These are phyloP conservation scores for Oscheius sp. DNA, from an alignment of 2,888 invertebrate genomes.

Conservation along the genomic window DNA sequence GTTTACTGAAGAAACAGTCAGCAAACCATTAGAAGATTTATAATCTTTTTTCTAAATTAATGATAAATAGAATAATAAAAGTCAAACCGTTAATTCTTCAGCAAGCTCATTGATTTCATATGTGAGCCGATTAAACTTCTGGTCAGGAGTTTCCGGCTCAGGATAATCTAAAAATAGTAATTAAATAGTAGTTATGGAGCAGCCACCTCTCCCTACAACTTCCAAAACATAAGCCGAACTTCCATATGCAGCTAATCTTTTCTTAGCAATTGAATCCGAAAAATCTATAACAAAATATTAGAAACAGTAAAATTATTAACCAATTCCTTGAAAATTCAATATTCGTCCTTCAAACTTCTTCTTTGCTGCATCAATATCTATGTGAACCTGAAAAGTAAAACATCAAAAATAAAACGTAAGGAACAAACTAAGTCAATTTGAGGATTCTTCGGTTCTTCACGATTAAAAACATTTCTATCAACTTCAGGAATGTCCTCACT, in stretches of 20 bases:
- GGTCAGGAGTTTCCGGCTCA: conserved; percentile 55
- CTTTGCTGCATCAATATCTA: conserved; percentile 62
- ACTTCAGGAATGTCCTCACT: conserved; percentile 52
- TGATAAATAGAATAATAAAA: not conserved
- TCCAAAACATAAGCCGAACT: conserved; percentile 60
- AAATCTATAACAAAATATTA: conserved; percentile 47
- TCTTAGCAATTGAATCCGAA: conserved; percentile 61
- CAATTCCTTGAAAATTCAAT: conserved; percentile 54
- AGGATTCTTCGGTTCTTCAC: conserved; percentile 48
- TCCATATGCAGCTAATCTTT: conserved; percentile 57
- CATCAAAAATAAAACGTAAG: not conserved
- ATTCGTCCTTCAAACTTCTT: conserved; percentile 58
- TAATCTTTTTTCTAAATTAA: not conserved
- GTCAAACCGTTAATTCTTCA: conserved; percentile 38
- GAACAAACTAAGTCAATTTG: conserved; percentile 52
- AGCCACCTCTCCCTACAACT: conserved; percentile 52
- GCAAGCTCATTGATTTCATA: conserved; percentile 55
- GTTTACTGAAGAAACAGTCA: not conserved
- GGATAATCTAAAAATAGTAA: conserved; percentile 30
- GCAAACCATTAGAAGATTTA: not conserved
- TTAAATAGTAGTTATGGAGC: not conserved
- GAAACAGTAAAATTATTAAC: conserved; percentile 37
- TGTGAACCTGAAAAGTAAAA: conserved; percentile 44
- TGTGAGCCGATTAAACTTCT: conserved; percentile 59
- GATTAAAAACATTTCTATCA: conserved; percentile 33